Evolutionary conservation across 2,797 vertebrate species (phyloP), one percentile per base, ranked within the genome.

Genomic region (Cirrhinus mrigala): DNA sequence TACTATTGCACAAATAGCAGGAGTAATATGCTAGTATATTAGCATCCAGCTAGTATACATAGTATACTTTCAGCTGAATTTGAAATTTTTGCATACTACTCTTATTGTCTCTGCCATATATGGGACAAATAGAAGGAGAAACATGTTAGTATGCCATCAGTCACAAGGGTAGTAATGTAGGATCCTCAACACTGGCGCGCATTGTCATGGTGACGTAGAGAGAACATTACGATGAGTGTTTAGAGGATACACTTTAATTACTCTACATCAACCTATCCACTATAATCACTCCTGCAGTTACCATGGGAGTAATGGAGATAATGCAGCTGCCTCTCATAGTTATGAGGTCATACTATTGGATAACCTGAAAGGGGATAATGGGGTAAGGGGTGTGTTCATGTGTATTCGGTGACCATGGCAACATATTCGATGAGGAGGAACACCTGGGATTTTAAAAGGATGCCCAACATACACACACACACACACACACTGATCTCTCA

Each of bases 221-320:
- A 62, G 78, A 22, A 80, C 12, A 46, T 85, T 87, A 58, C 20
- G 18, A 86, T 37, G 52, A 83, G 66, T 79, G 50, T 73, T 86
- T 44, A 22, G 78, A 82, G 60, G 77, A 87, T 77, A 71, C 74
- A 73, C 52, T 87, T 81, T 88, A 86, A 88, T 88, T 86, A 85
- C 73, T 76, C 62, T 78, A 82, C 83, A 87, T 87, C 80, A 90
- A 71, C 66, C 83, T 84, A 75, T 83, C 76, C 70, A 48, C 79
- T 82, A 84, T 79, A 84, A 89, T 91, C 84, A 85, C 73, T 90
- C 64, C 60, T 58, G 74, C 37, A 85, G 79, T 79, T 82, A 87
- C 83, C 74, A 89, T 81, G 81, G 69, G 78, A 81, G 79, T 90
- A 88, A 87, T 88, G 66, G 87, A 79, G 29, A 73, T 85, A 89